Evolutionary conservation across 2,113 vertebrate species (phyloP).

Genomic region (Choloepus hoffmanni): DNA sequence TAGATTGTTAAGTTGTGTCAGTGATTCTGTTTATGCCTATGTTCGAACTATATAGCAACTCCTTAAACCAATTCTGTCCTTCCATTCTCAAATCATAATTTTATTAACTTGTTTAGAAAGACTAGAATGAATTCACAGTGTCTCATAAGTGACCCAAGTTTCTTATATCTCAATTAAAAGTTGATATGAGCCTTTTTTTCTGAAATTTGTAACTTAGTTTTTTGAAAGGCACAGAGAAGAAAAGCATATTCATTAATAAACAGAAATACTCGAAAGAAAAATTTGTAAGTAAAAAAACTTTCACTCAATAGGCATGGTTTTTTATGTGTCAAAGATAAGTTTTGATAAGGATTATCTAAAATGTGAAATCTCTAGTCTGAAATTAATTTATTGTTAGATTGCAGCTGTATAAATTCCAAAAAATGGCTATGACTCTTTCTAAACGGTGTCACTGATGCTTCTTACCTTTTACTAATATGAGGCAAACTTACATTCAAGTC

Average conservation of each 20-base stretch:
- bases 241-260: background rate
- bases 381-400: constrained; percentile 5
- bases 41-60: background rate
- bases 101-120: constrained; percentile 17
- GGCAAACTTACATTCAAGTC: background rate
- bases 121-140: background rate
- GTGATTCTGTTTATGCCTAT: background rate
- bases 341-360: background rate
- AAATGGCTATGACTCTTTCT: background rate
- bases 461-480: background rate
- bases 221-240: background rate
- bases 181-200: background rate
- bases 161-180: background rate
- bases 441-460: background rate
- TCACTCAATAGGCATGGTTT: background rate
- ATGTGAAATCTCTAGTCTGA: constrained; percentile 15
- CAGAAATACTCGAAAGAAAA: background rate
- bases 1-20: background rate
- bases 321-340: background rate
- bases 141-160: background rate
- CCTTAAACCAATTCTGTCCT: background rate
- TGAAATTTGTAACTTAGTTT: background rate
- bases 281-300: background rate
- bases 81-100: background rate
- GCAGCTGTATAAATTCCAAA: background rate